Conservation (phyloP, 2,888 invertebrate genomes). For the Torymus auratus region DNA sequence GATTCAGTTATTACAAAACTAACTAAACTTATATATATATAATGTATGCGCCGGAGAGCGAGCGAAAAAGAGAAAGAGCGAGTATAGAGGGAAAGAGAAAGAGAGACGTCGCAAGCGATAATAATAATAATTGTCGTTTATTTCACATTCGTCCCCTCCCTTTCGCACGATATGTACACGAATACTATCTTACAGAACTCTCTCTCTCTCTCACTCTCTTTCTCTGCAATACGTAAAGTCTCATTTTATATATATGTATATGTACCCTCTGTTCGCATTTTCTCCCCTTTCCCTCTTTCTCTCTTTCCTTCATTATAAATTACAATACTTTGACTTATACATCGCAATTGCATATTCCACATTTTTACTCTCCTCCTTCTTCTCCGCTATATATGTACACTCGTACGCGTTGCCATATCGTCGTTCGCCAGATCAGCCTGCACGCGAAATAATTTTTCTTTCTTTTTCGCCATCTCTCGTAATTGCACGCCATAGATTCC, state of each 20-base stretch:
- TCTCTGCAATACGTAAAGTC: constrained; percentile 64
- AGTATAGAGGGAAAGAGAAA: constrained; percentile 10
- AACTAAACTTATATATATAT: constrained; percentile 72
- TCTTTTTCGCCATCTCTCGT: constrained; percentile 2
- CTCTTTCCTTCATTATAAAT: constrained; percentile 38
- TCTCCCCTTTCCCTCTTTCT: constrained; percentile 5
- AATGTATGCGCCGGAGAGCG: no score
- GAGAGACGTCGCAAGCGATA: constrained; percentile 74
- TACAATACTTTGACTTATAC: constrained; percentile 52
- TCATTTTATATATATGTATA: neutral
- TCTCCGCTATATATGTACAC: constrained; percentile 29
- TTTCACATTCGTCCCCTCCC: constrained; percentile 6
- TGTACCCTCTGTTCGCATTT: neutral
- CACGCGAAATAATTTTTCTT: constrained; percentile 24
- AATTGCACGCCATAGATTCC: constrained; percentile 53
- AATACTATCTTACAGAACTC: constrained; percentile 72
- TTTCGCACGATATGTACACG: constrained; percentile 73
- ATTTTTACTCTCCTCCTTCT: constrained; percentile 11
- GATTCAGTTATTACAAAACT: constrained; percentile 72
- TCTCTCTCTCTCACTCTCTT: neutral
- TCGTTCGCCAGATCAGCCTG: constrained; percentile 54
- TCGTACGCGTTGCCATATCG: constrained; percentile 57
- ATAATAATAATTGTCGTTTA: constrained; percentile 56
- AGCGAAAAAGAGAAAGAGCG: constrained; percentile 56
- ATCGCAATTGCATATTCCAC: constrained; percentile 14